These are phyloP conservation scores for Ariopsis seemanni DNA, from an alignment of 2,113 vertebrate genomes.

Conservation along the genomic window DNA sequence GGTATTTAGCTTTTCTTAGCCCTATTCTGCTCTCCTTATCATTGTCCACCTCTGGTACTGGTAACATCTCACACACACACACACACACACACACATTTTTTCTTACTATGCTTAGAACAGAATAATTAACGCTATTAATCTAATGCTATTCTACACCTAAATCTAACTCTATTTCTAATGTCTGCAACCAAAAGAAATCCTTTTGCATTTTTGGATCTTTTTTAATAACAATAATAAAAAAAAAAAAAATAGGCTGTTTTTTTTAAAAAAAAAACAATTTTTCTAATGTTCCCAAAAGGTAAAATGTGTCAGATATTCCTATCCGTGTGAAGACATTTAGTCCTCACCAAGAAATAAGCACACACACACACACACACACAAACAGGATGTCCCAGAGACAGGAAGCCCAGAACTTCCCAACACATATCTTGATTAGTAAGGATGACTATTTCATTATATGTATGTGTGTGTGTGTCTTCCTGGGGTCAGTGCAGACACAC, in stretches of 20 bases:
- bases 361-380: not conserved
- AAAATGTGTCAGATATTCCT: not conserved
- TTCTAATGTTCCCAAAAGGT: not conserved
- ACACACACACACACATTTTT: not conserved
- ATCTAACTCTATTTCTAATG: not conserved
- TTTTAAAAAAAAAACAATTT: not conserved
- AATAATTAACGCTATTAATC: not conserved
- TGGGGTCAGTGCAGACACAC: conserved; percentile 41
- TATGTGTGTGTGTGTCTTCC: conserved; percentile 40
- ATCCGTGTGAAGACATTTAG: not conserved
- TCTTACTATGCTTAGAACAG: not conserved
- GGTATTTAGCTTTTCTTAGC: not conserved
- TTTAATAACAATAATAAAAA: not conserved
- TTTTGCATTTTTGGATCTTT: not conserved
- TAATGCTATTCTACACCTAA: not conserved
- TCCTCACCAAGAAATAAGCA: not conserved
- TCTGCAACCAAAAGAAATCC: not conserved
- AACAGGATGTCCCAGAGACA: conserved; percentile 41
- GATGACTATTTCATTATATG: conserved; percentile 43
- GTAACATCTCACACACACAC: not conserved
- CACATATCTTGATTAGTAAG: conserved; percentile 43
- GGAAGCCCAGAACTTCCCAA: conserved; percentile 37
- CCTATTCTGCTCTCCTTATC: not conserved
- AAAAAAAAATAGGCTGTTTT: not conserved
- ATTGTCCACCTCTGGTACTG: not conserved